Evolutionary conservation across 1,140 invertebrate genomes (phyloP), one percentile per base, ranked within the genome.

Genomic region (Panulirus ornatus): DNA sequence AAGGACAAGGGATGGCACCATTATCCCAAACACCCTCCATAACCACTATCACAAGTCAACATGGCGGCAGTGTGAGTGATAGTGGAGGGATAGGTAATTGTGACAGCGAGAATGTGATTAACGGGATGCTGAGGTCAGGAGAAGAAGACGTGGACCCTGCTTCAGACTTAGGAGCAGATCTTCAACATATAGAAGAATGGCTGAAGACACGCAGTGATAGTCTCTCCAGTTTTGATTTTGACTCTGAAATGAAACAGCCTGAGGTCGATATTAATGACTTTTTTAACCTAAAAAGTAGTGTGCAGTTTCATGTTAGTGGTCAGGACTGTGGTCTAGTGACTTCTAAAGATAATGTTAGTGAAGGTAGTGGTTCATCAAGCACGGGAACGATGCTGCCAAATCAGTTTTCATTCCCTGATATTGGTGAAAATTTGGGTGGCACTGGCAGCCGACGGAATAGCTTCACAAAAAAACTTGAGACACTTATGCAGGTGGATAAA

Each of bases 141-240:
- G 87, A 89, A 14, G 87, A 89, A n/a, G 85, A 88, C 70, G 87
- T 89, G 36, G 87, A 89, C 36, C 87, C 76, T 0, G 47, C 87
- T 42, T 42, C 75, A 11, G 87, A 88, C 40, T 63, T 88, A 36
- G 87, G 87, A 42, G 87, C 78, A 27, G 92, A 92, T 42, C 79
- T 92, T 9, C 92, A 92, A 54, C 92, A 92, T 66, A 89, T 92
- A 40, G 92, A 92, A 66, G 92, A 92, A 66, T 92, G 92, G 92
- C 78, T 92, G 38, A 92, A 92, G 85, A 84, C 92, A 30, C 89
- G 92, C 36, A 92, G 84, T 91, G 92, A 92, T 58, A 91, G 92
- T 76, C 75, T 92, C 40, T 92, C 92, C 34, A 91, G 92, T 54
- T 90, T 92, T 78, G 92, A 92, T 86, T 92, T 92, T 70, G 92